phyloP scores from a whole-genome alignment of 2,797 vertebrate genomes.

The Enteromius thamalakanensis region DNA sequence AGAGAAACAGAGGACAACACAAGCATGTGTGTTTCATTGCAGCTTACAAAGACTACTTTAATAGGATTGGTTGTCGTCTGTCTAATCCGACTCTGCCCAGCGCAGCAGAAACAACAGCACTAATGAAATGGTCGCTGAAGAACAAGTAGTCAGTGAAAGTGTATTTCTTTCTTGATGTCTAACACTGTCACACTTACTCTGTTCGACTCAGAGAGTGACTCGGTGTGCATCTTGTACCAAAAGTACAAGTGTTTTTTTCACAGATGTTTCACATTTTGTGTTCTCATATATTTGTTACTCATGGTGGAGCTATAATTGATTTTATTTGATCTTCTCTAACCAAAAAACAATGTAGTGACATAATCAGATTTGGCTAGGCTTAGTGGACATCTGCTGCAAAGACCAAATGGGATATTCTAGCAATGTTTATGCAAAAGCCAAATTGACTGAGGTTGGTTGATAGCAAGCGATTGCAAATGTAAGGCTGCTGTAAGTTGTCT shows the following conservation, averaged over 20 bases:
- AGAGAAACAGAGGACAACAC: conserved; percentile 58
- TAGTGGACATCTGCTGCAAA: conserved; percentile 50
- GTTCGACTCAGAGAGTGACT: conserved; percentile 77
- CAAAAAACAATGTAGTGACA: conserved; percentile 33
- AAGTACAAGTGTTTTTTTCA: neutral
- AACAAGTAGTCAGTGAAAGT: conserved; percentile 57
- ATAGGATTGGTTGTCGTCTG: conserved; percentile 78
- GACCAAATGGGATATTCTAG: conserved; percentile 27
- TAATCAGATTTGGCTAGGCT: conserved; percentile 41
- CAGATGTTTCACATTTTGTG: conserved; percentile 55
- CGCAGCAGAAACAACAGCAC: conserved; percentile 76
- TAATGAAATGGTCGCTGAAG: conserved; percentile 78
- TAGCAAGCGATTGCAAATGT: neutral
- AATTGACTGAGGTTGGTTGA: conserved; percentile 10
- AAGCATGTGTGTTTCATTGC: conserved; percentile 58
- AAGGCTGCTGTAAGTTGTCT: neutral
- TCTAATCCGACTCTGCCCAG: conserved; percentile 79
- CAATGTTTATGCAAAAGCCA: neutral
- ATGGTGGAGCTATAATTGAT: conserved; percentile 40
- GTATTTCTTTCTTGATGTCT: conserved; percentile 54
- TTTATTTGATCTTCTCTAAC: conserved; percentile 35
- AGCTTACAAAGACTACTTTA: conserved; percentile 79
- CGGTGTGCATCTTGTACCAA: conserved; percentile 24
- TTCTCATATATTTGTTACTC: conserved; percentile 58
- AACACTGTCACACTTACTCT: conserved; percentile 60